phyloP scores from a whole-genome alignment of 1,140 invertebrate species.

The Polypedilum pembai region DNA sequence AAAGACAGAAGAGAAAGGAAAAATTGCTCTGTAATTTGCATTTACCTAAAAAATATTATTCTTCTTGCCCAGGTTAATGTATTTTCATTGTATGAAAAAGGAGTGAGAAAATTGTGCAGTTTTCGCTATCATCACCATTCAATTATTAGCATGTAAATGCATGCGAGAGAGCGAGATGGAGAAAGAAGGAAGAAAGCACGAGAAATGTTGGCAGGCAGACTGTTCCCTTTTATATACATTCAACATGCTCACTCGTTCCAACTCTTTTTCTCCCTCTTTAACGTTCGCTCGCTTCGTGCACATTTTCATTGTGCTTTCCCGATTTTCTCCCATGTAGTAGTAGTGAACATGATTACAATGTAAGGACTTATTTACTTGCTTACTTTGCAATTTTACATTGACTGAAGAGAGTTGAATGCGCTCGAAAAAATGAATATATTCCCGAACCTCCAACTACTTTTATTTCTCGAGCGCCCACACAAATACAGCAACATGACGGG shows the following conservation, averaged over 20 bases:
- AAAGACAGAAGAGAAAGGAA: background rate
- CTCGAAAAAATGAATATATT: background rate
- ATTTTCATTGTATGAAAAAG: too few species aligned
- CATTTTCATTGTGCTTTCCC: background rate
- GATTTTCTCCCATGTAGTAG: background rate
- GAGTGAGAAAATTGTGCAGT: background rate
- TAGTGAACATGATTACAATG: background rate
- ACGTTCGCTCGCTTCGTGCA: background rate
- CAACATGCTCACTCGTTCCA: background rate
- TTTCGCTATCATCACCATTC: slow-evolving; percentile 14
- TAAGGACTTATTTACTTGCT: slow-evolving; percentile 6
- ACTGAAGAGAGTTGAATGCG: background rate
- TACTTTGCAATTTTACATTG: background rate
- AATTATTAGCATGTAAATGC: background rate
- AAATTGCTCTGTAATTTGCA: background rate
- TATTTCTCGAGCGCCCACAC: too few species aligned
- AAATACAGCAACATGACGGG: too few species aligned
- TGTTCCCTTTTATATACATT: background rate
- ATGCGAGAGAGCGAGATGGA: too few species aligned
- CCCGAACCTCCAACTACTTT: too few species aligned
- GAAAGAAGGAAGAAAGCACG: background rate
- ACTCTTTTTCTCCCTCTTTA: background rate
- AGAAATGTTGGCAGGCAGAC: background rate
- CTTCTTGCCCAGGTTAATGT: background rate
- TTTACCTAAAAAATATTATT: too few species aligned